Base-by-base conservation (phyloP, 1,140 invertebrate species). In the Rhagoletis pomonella region DNA sequence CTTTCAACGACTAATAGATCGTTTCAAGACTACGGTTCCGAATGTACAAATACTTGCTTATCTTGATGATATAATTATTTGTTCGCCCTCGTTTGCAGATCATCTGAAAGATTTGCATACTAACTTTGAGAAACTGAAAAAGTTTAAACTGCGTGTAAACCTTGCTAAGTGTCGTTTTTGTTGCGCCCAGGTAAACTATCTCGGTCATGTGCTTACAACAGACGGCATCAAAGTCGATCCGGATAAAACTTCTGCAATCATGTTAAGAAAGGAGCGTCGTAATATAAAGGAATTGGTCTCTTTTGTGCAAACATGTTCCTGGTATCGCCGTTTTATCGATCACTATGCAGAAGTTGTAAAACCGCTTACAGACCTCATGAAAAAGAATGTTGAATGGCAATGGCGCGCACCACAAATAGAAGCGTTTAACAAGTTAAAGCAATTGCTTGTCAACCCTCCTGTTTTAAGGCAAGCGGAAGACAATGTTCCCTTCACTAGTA, bases 271-370 rank as follows among this genome's bases (percentile, higher is more conserved):
- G n/a, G n/a, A 85, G 6, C 89, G 88, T 2, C 69, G 29, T 64
- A 90, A 90, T 67, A 87, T 88, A 19, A 88, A 88, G 29, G 29
- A 29, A 29, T 29, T 29, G 29, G 29, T 29, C 29, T 29, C 29
- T 29, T 29, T 29, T 29, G 60, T 85, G 1, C 84, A 85, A 88
- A 89, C 67, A 7, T 64, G 39, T 64, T 89, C 87, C 9, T 89
- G 87, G 62, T 88, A 87, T 59, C 73, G 81, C 7, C 29, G 67
- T 85, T 89, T 91, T 88, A 89, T 90, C 90, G 90, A 59, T 62
- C 17, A 17, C 6, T 81, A 47, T 58, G 47, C 58, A 14, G 67
- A 87, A 88, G 50, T 77, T 47, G 59, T 62, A 69, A 12, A 85
- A 60, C 47, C 14, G 85, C 10, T 86, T 9, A 65, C 29, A 29